These are phyloP conservation scores for Cacoxenus indagator DNA, from an alignment of 2,888 invertebrate genomes.

Conservation along the genomic window DNA sequence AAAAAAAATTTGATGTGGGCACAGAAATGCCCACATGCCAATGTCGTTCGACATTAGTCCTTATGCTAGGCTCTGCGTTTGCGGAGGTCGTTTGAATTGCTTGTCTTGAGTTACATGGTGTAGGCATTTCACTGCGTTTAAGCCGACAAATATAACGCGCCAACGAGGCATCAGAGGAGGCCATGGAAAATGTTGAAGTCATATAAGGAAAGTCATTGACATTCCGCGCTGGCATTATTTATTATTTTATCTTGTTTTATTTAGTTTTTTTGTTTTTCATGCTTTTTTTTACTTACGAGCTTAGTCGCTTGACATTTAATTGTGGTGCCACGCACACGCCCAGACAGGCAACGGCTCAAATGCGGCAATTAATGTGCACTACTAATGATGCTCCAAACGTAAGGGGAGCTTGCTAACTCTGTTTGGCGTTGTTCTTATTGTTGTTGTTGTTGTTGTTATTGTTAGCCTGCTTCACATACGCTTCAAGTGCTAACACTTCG, in stretches of 20 bases:
- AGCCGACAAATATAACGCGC: neutral
- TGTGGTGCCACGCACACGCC: neutral
- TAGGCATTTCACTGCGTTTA: neutral
- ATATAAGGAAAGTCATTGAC: neutral
- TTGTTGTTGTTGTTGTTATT: neutral
- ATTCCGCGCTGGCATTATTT: neutral
- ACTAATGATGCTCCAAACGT: neutral
- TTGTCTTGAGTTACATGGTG: no score
- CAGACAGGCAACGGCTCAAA: neutral
- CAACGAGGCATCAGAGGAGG: neutral
- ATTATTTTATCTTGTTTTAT: no score
- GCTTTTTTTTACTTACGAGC: no score
- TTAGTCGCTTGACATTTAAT: neutral
- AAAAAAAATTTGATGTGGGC: no score
- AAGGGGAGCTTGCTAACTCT: neutral
- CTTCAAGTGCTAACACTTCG: slow-evolving; percentile 11
- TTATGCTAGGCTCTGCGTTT: no score
- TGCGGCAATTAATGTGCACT: no score
- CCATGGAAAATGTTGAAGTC: neutral
- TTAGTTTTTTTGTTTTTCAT: no score
- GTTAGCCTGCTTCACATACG: neutral
- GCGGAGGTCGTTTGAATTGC: no score
- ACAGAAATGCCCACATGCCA: no score
- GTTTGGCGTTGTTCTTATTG: neutral
- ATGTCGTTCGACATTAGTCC: no score